These are phyloP conservation scores for Rhimphoctona megacephalus DNA, from an alignment of 2,888 invertebrate species.

Conservation along the genomic window DNA sequence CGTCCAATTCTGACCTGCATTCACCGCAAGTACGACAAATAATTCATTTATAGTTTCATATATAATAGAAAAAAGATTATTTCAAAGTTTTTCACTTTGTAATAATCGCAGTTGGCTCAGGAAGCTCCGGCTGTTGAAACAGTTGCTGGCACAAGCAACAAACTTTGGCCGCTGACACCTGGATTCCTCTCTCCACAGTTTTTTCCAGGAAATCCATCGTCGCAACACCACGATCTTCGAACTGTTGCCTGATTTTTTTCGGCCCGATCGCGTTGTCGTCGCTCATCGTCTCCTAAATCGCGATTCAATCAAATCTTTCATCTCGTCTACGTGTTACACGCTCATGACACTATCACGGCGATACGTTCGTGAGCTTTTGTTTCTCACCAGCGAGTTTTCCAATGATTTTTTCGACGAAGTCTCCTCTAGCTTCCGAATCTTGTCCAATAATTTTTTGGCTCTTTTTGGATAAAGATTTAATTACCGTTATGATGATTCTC, in stretches of 20 bases:
- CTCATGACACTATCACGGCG: background rate
- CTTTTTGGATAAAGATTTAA: slow-evolving; percentile 45
- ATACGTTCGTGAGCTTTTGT: background rate
- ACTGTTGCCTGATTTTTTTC: background rate
- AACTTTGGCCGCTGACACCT: slow-evolving; percentile 69
- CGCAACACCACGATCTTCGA: slow-evolving; percentile 50
- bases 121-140: slow-evolving; percentile 69
- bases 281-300: background rate
- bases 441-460: slow-evolving; percentile 62
- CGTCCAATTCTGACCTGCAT: slow-evolving; percentile 78
- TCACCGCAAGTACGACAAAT: background rate
- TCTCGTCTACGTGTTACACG: background rate
- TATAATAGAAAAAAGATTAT: background rate
- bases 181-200: slow-evolving; percentile 68
- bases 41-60: too few species aligned
- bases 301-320: background rate
- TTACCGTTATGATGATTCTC: background rate
- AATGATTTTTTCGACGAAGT: slow-evolving; percentile 14
- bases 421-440: slow-evolving; percentile 56
- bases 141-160: slow-evolving; percentile 75
- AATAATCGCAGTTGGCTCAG: slow-evolving; percentile 74
- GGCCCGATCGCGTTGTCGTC: background rate
- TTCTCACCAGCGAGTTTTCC: slow-evolving; percentile 2
- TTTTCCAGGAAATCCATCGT: slow-evolving; percentile 63
- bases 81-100: slow-evolving; percentile 72